Conservation (phyloP, 2,888 invertebrate genomes). For the Parelbella ahira region DNA sequence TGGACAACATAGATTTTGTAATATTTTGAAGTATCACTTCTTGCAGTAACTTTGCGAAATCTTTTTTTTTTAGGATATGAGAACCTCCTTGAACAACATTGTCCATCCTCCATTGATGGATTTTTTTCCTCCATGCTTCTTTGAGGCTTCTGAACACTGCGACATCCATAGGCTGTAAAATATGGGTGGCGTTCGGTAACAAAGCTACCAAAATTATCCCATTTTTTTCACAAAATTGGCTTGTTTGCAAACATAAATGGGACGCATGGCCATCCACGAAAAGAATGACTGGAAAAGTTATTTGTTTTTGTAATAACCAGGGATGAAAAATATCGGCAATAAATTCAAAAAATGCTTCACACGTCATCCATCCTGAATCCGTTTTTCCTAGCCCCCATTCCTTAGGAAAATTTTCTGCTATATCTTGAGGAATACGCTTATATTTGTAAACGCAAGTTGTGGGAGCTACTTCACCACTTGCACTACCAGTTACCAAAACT, state of each 20-base stretch:
- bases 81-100: slow-evolving; percentile 18
- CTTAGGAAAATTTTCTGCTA: slow-evolving; percentile 27
- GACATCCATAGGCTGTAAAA: slow-evolving; percentile 35
- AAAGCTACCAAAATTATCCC: slow-evolving; percentile 31
- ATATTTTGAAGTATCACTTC: no score
- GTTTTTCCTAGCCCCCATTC: slow-evolving; percentile 48
- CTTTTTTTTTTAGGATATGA: slow-evolving; percentile 30
- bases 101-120: not conserved
- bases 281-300: slow-evolving; percentile 44
- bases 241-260: slow-evolving; percentile 42
- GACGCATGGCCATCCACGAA: slow-evolving; percentile 43
- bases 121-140: slow-evolving; percentile 15
- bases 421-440: slow-evolving; percentile 28
- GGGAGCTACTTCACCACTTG: slow-evolving; percentile 27
- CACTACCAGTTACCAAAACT: slow-evolving; percentile 32
- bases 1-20: no score
- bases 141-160: slow-evolving; percentile 34
- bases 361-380: slow-evolving; percentile 57
- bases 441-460: slow-evolving; percentile 27
- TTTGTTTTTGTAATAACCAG: slow-evolving; percentile 41
- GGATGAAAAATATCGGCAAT: slow-evolving; percentile 45
- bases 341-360: slow-evolving; percentile 49
- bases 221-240: slow-evolving; percentile 42
- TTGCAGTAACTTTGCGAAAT: slow-evolving; percentile 33
- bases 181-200: slow-evolving; percentile 32